These are phyloP conservation scores for Enoplosus armatus DNA, from an alignment of 2,797 vertebrate genomes.

Conservation along the genomic window DNA sequence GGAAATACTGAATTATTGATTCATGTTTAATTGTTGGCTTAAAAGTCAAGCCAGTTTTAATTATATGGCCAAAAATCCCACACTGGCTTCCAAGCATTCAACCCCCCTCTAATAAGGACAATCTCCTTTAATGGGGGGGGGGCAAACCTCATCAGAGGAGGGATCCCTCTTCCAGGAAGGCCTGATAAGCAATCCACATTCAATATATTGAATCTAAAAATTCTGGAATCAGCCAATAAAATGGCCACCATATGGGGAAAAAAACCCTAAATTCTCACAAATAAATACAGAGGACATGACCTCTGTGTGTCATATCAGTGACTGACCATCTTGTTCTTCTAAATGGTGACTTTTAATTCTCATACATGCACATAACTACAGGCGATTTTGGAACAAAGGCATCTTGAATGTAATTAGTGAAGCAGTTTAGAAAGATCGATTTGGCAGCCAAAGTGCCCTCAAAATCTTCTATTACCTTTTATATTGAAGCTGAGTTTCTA, in stretches of 20 bases:
- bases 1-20: not conserved
- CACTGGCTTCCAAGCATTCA: no score
- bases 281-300: not conserved
- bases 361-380: no score
- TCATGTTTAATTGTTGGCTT: not conserved
- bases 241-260: not conserved
- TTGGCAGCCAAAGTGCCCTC: no score
- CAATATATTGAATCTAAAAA: not conserved
- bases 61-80: not conserved
- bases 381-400: no score
- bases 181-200: not conserved
- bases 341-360: no score
- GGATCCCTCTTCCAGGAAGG: no score
- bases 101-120: not conserved
- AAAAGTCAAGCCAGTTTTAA: not conserved
- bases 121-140: not conserved
- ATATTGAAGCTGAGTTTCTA: not conserved
- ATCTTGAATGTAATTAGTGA: no score
- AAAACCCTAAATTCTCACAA: not conserved
- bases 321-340: no score
- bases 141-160: not conserved
- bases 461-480: not conserved
- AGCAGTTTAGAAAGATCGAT: no score
- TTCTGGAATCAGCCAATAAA: not conserved
- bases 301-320: no score